Conservation (phyloP, 2,113 vertebrate species). For the Tyrannus savana region DNA sequence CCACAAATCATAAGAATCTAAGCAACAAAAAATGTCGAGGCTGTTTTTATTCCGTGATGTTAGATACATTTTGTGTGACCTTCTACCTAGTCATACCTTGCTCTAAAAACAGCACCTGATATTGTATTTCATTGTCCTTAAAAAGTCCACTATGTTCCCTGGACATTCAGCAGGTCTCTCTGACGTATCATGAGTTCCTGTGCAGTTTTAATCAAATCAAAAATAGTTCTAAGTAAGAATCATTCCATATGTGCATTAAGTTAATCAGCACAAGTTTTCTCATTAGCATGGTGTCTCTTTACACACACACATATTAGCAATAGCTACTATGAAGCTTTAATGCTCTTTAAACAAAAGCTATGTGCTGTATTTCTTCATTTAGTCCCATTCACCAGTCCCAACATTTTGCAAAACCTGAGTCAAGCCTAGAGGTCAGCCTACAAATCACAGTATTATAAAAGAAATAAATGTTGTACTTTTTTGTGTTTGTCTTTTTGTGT, state of each 20-base stretch:
- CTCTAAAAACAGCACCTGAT: neutral
- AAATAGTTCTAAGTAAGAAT: neutral
- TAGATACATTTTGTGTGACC: slow-evolving; percentile 2
- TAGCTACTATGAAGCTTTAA: neutral
- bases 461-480: neutral
- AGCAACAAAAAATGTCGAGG: neutral
- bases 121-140: slow-evolving; percentile 4
- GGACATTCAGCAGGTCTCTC: neutral
- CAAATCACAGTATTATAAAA: neutral
- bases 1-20: neutral
- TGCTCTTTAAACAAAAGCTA: neutral
- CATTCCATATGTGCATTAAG: neutral
- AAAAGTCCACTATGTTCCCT: neutral
- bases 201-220: neutral
- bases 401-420: neutral
- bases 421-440: neutral
- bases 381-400: neutral
- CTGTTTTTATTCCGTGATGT: neutral
- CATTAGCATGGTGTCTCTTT: neutral
- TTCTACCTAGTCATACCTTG: neutral
- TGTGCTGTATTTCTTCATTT: neutral
- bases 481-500: neutral
- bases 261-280: neutral
- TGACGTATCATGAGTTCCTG: neutral
- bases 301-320: neutral